These are phyloP conservation scores for Lordiphosa clarofinis DNA, from an alignment of 1,140 invertebrate species.

Conservation along the genomic window DNA sequence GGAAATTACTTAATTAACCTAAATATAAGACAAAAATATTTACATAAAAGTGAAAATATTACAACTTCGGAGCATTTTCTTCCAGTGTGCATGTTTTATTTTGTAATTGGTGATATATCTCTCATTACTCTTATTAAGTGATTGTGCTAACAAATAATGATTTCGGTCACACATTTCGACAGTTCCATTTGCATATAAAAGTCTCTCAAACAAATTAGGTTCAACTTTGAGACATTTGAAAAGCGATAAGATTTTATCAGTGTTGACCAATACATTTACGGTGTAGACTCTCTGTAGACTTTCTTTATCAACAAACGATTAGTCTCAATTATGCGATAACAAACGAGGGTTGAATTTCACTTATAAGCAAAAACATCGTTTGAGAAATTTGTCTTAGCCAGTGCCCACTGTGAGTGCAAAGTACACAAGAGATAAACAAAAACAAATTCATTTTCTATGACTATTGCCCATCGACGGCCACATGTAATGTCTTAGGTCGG, in stretches of 20 bases:
- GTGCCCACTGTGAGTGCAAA: neutral
- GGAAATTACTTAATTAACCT: too few species aligned
- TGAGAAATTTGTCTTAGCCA: neutral
- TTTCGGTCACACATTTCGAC: too few species aligned
- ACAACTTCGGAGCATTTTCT: too few species aligned
- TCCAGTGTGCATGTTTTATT: too few species aligned
- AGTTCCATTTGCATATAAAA: conserved; percentile 7
- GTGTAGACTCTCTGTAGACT: conserved; percentile 4
- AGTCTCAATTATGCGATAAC: conserved; percentile 1
- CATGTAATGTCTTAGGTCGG: conserved; percentile 43
- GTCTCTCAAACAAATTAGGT: neutral
- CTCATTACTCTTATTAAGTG: too few species aligned
- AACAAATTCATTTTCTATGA: neutral
- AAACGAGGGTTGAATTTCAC: neutral
- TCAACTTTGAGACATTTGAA: neutral
- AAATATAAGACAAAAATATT: too few species aligned
- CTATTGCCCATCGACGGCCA: neutral
- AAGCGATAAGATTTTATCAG: conserved; percentile 1
- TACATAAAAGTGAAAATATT: too few species aligned
- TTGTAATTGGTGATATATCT: too few species aligned
- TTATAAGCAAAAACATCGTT: too few species aligned
- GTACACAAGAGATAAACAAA: neutral
- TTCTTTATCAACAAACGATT: neutral
- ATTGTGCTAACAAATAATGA: too few species aligned
- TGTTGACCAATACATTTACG: neutral